phyloP scores from a whole-genome alignment of 2,113 vertebrate genomes.

The Hemicordylus capensis region DNA sequence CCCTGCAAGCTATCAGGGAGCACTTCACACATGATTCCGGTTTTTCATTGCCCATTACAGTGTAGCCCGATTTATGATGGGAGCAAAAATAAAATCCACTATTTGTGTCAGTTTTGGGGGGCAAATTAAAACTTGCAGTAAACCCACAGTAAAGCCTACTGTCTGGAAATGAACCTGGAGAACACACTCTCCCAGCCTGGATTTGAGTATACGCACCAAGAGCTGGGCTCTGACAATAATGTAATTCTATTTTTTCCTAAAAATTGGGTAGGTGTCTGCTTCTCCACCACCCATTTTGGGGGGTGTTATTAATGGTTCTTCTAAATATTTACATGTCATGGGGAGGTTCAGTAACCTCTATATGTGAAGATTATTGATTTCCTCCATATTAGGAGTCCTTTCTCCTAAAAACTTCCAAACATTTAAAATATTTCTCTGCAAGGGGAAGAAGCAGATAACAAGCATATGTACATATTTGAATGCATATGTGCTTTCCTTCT shows the following conservation, averaged over 20 bases:
- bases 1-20: no score
- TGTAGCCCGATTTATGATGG: no score
- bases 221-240: neutral
- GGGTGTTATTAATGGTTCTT: neutral
- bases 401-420: neutral
- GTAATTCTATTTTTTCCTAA: no score
- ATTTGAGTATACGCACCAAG: neutral
- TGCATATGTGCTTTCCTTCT: conserved; percentile 3
- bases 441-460: neutral
- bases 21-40: no score
- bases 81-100: no score
- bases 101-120: no score
- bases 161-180: no score
- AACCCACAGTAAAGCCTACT: no score
- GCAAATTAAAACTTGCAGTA: no score
- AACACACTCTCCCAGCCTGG: neutral
- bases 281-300: neutral
- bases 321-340: neutral
- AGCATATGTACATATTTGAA: conserved; percentile 31
- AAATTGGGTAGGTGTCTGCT: neutral
- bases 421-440: no score
- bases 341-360: neutral
- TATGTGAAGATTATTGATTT: neutral
- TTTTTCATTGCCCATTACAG: no score
- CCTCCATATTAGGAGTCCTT: neutral